Conservation (phyloP, 2,797 vertebrate genomes). For the Poecilia gillii region DNA sequence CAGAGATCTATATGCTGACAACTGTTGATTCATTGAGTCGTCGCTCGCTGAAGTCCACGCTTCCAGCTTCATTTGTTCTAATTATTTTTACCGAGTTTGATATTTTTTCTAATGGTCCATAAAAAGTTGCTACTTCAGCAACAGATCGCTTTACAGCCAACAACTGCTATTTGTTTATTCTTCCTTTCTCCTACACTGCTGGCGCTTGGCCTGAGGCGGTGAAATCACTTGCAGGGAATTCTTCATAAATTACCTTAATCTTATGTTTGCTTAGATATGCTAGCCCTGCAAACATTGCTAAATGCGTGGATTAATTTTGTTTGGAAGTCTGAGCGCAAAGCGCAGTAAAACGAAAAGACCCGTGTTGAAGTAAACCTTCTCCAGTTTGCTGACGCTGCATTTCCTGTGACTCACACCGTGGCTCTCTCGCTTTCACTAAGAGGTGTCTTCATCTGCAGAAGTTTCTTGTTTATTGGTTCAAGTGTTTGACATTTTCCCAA, state of each 20-base stretch:
- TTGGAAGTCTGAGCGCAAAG: slow-evolving; percentile 10
- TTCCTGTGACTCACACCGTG: slow-evolving; percentile 47
- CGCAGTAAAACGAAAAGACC: slow-evolving; percentile 1
- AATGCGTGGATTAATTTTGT: slow-evolving; percentile 6
- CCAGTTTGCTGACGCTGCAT: slow-evolving; percentile 51
- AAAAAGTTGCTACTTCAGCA: slow-evolving; percentile 11
- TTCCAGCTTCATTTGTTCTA: not conserved
- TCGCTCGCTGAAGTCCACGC: not conserved
- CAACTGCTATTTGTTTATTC: slow-evolving; percentile 19
- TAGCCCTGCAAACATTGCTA: slow-evolving; percentile 42
- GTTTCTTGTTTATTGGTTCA: slow-evolving; percentile 78
- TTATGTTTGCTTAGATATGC: slow-evolving; percentile 49
- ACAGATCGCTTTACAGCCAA: slow-evolving; percentile 8
- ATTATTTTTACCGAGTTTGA: not conserved
- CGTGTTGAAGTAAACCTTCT: slow-evolving; percentile 14
- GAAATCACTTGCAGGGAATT: slow-evolving; percentile 21
- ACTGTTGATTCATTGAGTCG: not conserved
- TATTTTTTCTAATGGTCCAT: not conserved
- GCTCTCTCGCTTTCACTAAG: slow-evolving; percentile 34
- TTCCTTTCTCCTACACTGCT: slow-evolving; percentile 17
- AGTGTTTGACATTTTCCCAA: slow-evolving; percentile 74
- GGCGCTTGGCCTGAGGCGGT: slow-evolving; percentile 11
- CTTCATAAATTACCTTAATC: slow-evolving; percentile 27
- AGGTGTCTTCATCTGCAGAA: slow-evolving; percentile 57
- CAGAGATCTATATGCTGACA: not conserved